Evolutionary conservation across 1,140 invertebrate species (phyloP), one percentile per base, ranked within the genome.

Genomic region (Eriosoma lanigerum): DNA sequence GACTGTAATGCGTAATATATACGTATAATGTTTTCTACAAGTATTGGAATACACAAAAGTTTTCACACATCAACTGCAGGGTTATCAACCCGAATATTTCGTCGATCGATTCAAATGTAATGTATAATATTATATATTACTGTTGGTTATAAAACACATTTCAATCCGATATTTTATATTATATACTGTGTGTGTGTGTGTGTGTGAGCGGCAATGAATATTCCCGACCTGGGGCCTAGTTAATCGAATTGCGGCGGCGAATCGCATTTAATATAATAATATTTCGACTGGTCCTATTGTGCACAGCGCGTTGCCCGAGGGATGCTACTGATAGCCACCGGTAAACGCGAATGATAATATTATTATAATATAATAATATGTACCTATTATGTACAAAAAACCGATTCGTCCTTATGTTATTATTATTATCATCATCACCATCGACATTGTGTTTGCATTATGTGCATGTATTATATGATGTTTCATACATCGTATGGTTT

Each of bases 161-260:
- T 62, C 60, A 17, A 62, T 62, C 26, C 9, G 29, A 19, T 17
- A 62, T 62, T 29, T 32, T 32, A 62, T 19, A 62, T 32, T 62
- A 26, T 32, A 62, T 19, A 32, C 26, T 62, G 60, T 62, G 29
- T 32, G 3, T 32, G 26, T 9, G 8, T 62, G 29, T 9, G 8
- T 62, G 29, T 62, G 9, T 32, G 17, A 29, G 29, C 29, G 19
- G 29, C 15, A 29, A 60, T 62, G 26, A 62, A 62, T 62, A 62
- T 62, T 62, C 60, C 60, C 29, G 60, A 62, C 60, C 60, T 62
- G 60, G 60, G 60, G 60, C 60, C 60, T 62, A 62, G 60, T 62
- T 32, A 32, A 62, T 62, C 60, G 60, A 62, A 62, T 62, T 62
- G 60, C 29, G 60, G 60, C 60, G 60, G 60, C 60, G 60, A 32